Conservation (phyloP, 2,797 vertebrate genomes). For the Sciurus vulgaris region DNA sequence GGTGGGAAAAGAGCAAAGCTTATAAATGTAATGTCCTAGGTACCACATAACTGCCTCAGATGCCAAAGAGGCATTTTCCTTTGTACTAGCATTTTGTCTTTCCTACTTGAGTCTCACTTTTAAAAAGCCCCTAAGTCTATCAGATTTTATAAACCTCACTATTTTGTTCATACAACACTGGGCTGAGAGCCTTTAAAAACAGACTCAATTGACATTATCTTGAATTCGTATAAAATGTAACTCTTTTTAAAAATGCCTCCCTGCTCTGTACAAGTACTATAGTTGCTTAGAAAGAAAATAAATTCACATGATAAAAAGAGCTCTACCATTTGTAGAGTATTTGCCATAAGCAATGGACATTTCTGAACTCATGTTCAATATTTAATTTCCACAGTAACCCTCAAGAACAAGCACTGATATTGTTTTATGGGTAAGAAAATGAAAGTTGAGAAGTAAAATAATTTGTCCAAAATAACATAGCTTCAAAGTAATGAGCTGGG, state of each 20-base stretch:
- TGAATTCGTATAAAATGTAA: neutral
- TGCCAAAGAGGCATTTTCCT: neutral
- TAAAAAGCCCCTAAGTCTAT: constrained; percentile 27
- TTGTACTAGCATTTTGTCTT: neutral
- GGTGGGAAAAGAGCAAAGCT: neutral
- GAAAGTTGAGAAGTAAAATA: neutral
- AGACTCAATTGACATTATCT: constrained; percentile 30
- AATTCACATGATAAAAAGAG: constrained; percentile 2
- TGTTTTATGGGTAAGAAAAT: neutral
- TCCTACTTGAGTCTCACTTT: constrained; percentile 32
- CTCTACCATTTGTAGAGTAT: neutral
- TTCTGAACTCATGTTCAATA: neutral
- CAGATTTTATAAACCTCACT: constrained; percentile 37
- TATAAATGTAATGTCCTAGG: neutral
- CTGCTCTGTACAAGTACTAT: constrained; percentile 9
- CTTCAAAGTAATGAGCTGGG: neutral
- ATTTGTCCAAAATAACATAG: neutral
- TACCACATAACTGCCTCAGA: neutral
- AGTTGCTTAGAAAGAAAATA: constrained; percentile 44
- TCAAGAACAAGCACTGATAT: neutral
- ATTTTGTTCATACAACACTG: neutral
- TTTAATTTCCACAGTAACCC: neutral
- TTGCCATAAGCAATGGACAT: neutral
- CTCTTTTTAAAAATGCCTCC: neutral
- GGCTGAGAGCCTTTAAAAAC: neutral